Evolutionary conservation across 2,113 vertebrate genomes (phyloP).

Genomic region (Micromys minutus): DNA sequence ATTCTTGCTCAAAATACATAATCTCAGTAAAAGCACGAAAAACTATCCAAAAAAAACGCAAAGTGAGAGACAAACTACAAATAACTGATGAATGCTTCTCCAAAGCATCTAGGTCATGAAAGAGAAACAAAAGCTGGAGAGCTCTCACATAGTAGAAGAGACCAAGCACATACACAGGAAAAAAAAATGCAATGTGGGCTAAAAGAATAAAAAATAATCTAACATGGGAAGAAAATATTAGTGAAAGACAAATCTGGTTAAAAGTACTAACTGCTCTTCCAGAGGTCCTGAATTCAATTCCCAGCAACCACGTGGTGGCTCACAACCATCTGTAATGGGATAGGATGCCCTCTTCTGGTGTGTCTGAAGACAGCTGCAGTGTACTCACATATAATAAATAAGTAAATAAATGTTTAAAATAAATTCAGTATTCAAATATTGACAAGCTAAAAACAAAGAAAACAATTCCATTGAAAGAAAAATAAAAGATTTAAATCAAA

Average conservation of each 20-base stretch:
- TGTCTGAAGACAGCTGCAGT: too few species aligned
- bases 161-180: not conserved
- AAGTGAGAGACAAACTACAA: slow-evolving; percentile 39
- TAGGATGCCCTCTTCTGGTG: too few species aligned
- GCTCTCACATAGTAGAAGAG: not conserved
- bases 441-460: not conserved
- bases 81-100: not conserved
- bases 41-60: slow-evolving; percentile 9
- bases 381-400: too few species aligned
- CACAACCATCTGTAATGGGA: too few species aligned
- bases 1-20: slow-evolving; percentile 30
- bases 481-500: slow-evolving; percentile 26
- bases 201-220: slow-evolving; percentile 40
- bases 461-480: slow-evolving; percentile 2
- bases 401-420: too few species aligned
- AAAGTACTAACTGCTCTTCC: too few species aligned
- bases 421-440: not conserved
- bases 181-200: not conserved
- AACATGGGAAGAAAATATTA: slow-evolving; percentile 17
- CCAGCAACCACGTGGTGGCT: too few species aligned
- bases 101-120: not conserved
- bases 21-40: slow-evolving; percentile 38
- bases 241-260: not conserved
- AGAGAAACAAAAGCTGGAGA: slow-evolving; percentile 4
- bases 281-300: too few species aligned